phyloP scores from a whole-genome alignment of 2,888 invertebrate species.

The Dysmachus trigonus region DNA sequence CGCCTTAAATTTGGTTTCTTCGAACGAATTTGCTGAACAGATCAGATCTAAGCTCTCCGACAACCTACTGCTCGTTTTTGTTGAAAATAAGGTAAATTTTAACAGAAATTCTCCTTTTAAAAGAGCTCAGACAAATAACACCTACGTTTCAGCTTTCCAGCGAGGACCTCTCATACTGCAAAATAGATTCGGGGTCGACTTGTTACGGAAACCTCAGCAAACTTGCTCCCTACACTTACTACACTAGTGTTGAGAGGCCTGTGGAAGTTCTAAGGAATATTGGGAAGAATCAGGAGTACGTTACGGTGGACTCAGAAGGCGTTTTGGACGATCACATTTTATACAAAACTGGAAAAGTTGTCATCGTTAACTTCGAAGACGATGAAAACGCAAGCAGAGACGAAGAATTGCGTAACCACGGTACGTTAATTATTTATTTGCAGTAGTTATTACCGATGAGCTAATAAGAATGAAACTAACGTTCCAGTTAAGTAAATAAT shows the following conservation, averaged over 20 bases:
- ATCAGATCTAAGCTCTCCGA: conserved; percentile 55
- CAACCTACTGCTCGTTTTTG: conserved; percentile 65
- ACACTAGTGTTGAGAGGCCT: conserved; percentile 72
- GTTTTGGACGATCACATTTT: conserved; percentile 55
- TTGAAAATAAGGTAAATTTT: conserved; percentile 65
- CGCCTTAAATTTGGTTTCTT: conserved; percentile 55
- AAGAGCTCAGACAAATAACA: not conserved
- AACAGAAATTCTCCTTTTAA: not conserved
- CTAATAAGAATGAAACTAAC: not conserved
- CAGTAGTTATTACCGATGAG: not conserved
- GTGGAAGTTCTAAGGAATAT: conserved; percentile 67
- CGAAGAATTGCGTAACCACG: conserved; percentile 65
- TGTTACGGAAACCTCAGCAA: conserved; percentile 64
- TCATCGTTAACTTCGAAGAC: conserved; percentile 70
- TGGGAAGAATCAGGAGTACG: conserved; percentile 61
- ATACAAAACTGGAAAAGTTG: conserved; percentile 64
- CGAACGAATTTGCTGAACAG: conserved; percentile 55
- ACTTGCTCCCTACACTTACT: conserved; percentile 65
- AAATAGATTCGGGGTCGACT: conserved; percentile 58
- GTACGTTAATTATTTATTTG: conserved; percentile 57
- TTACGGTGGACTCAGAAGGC: conserved; percentile 53
- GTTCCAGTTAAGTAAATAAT: not conserved
- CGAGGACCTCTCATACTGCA: conserved; percentile 65
- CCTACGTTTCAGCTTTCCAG: conserved; percentile 61
- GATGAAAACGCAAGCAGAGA: conserved; percentile 68